Evolutionary conservation across 1,140 invertebrate species (phyloP).

Genomic region (Globodera ellingtonae): DNA sequence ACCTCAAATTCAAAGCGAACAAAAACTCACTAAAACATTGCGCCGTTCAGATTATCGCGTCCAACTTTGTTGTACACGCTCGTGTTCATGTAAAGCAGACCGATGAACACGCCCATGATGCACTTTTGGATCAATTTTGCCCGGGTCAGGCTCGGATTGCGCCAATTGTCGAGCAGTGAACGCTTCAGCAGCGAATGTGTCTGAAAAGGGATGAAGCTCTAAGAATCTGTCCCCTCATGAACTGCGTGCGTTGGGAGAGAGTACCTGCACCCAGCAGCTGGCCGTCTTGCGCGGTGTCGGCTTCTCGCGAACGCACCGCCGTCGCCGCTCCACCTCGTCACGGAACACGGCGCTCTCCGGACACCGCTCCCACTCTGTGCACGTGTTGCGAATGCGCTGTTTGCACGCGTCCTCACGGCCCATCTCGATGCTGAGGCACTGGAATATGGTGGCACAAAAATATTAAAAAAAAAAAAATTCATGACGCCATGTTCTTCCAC

Average conservation of each 20-base stretch:
- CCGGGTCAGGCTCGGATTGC: slow-evolving; percentile 57
- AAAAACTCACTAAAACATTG: slow-evolving; percentile 64
- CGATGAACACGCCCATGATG: slow-evolving; percentile 66
- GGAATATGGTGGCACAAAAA: background rate
- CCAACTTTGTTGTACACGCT: slow-evolving; percentile 45
- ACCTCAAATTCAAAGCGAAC: background rate
- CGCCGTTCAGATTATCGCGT: slow-evolving; percentile 67
- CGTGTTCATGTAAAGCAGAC: slow-evolving; percentile 66
- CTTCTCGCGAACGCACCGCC: slow-evolving; percentile 7
- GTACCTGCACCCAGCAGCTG: slow-evolving; percentile 41
- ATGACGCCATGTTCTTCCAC: slow-evolving; percentile 67
- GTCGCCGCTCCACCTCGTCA: slow-evolving; percentile 31
- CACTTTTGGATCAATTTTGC: slow-evolving; percentile 63
- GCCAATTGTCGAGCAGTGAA: slow-evolving; percentile 55
- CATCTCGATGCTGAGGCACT: slow-evolving; percentile 37
- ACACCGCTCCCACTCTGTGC: slow-evolving; percentile 48
- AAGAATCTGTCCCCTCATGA: background rate
- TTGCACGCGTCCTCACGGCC: slow-evolving; percentile 66
- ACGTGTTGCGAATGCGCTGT: slow-evolving; percentile 54
- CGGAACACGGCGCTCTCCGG: slow-evolving; percentile 36
- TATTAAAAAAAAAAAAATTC: background rate
- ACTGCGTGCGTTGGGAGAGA: background rate
- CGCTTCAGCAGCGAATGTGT: slow-evolving; percentile 44
- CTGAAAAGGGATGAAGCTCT: background rate
- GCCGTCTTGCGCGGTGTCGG: slow-evolving; percentile 45